A percentile compares a stretch with the other conserved stretches of the same genome.
These are phyloP conservation scores for Heteromyza rotundicornis DNA, from an alignment of 2,888 invertebrate species.

Conservation along the genomic window DNA sequence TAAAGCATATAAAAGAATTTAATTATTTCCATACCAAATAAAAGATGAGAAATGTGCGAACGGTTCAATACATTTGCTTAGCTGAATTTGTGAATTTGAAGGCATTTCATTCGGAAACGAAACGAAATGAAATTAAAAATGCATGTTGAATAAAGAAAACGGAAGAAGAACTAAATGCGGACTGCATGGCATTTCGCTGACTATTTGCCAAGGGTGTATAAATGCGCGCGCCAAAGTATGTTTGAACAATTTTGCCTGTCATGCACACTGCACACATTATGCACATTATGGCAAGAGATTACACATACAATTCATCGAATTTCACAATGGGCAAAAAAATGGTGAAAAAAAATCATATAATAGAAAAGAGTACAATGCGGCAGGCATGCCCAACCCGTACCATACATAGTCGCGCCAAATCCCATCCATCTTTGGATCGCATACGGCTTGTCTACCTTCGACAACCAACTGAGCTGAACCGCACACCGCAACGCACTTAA, in stretches of 20 bases:
- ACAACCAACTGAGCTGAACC: too few species aligned
- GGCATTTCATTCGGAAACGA: not conserved
- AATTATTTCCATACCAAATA: not conserved
- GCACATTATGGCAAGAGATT: too few species aligned
- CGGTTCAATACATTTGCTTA: too few species aligned
- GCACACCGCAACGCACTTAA: conserved; percentile 45
- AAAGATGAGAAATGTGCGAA: too few species aligned
- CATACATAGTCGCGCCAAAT: not conserved
- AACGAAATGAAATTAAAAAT: not conserved
- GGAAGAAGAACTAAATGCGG: not conserved
- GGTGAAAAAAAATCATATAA: not conserved
- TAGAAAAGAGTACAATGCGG: not conserved
- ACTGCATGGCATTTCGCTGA: not conserved
- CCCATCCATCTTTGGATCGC: not conserved
- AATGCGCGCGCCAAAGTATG: not conserved
- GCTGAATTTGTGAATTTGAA: too few species aligned
- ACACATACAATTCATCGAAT: not conserved
- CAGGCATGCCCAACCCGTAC: not conserved
- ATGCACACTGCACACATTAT: not conserved
- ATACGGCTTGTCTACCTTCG: too few species aligned
- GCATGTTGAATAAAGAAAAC: not conserved
- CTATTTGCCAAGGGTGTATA: not conserved
- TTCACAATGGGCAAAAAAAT: not conserved
- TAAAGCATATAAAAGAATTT: not conserved
- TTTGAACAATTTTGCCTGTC: not conserved